Evolutionary conservation across 1,140 invertebrate genomes (phyloP), one percentile per base, ranked within the genome.

Genomic region (Sinonovacula constricta): DNA sequence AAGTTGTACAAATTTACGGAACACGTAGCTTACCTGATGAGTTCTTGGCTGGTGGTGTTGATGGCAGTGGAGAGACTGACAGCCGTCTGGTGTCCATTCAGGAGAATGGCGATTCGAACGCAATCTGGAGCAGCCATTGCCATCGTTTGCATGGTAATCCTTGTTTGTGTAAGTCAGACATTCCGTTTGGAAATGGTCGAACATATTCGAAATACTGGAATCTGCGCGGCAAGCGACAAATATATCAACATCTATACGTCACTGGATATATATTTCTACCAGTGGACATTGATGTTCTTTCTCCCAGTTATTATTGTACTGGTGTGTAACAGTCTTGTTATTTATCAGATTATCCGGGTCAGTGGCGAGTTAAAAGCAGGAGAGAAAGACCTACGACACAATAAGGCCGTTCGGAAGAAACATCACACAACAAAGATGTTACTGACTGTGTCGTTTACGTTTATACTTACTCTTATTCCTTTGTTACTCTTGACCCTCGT

Each of bases 401-500:
- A 31, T 31, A 63, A 71, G 59, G 79, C 28, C 0, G n/a, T 69
- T 2, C 54, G 65, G 5, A 76, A 81, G 26, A 82, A 82, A n/a
- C 83, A 86, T 59, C 87, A 86, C 51, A 88, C 86, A 1, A 88
- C 89, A 4, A 83, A 81, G 18, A 88, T 90, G 87, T 79, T 90
- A 10, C 72, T 89, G 12, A 74, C 82, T 10, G 86, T 90, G 12
- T 85, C 85, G 53, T 86, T 88, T 39, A 84, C 80, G 0, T 89
- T 88, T 76, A 80, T 89, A 0, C 28, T 86, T 0, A 86, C 88
- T 18, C 79, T 89, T 26, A 59, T 88, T 18, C 89, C 89, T 1
- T 60, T 83, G 3, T 79, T 88, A 22, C 66, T 81, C 0, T 49
- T 89, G 12, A 81, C 88, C 3, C 63, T 89, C 24, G 57, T 81